Evolutionary conservation across 2,888 invertebrate genomes (phyloP), one percentile per base, ranked within the genome.

Genomic region (Peribatodes rhomboidaria): DNA sequence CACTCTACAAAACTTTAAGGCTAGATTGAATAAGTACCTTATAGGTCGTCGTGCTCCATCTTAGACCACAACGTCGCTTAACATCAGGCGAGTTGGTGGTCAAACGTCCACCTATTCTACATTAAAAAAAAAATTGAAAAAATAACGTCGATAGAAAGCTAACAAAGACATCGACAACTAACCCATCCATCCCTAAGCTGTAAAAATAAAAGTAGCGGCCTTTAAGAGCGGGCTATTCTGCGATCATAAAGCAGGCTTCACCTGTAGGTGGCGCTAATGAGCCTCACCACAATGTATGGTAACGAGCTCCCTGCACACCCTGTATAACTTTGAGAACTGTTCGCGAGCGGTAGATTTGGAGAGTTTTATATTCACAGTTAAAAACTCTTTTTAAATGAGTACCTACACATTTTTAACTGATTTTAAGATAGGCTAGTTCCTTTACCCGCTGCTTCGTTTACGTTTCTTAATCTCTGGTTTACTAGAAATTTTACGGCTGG

Each of bases 161-260:
- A n/a, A n/a, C n/a, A n/a, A 10, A 16, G 20, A 27, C 10, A 39
- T 74, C 74, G 75, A 74, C 68, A 22, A 41, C 14, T 56, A 16
- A 6, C 35, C 50, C 11, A 61, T 9, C 42, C 82, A 65, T 71
- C 81, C 73, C 83, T 83, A 75, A 54, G 20, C 70, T 75, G 77
- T 85, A 85, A 87, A 85, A 85, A 84, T 83, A 80, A 81, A 80
- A 82, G 84, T 80, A 79, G 82, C 80, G 80, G 81, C 80, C 81
- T 89, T 86, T 86, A 87, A 81, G 81, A 84, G 78, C 72, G 81
- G 76, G 81, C 81, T 81, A 82, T 87, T 87, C 84, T 77, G 84
- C 81, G 84, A 85, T 85, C 86, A 81, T 89, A 87, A 89, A 89
- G 77, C 78, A 73, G 69, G 79, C 74, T 79, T 64, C 64, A 79